Evolutionary conservation across 2,113 vertebrate species (phyloP).

Genomic region (Macquaria ambigua): DNA sequence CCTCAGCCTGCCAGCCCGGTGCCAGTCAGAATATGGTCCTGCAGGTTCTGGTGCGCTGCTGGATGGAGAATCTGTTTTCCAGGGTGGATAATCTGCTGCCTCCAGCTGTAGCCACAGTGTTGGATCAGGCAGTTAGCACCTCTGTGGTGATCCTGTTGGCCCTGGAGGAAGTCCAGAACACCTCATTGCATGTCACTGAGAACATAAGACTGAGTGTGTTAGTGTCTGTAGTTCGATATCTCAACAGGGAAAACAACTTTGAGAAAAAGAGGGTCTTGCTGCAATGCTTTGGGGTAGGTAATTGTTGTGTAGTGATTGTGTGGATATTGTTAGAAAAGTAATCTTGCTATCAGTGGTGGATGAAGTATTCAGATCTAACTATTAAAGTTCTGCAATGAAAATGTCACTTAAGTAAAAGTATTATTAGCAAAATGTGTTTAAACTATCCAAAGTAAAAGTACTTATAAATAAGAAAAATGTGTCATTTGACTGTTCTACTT

Average conservation of each 20-base stretch:
- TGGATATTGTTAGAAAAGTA: neutral
- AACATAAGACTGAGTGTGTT: slow-evolving; percentile 76
- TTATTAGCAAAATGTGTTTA: neutral
- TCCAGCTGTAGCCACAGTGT: slow-evolving; percentile 53
- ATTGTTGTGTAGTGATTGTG: neutral
- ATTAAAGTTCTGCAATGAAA: neutral
- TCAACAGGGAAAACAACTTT: slow-evolving; percentile 74
- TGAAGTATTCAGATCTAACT: neutral
- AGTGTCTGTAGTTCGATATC: slow-evolving; percentile 64
- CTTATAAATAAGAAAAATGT: neutral
- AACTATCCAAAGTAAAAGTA: neutral
- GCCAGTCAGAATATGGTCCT: slow-evolving; percentile 67
- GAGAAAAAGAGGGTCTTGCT: slow-evolving; percentile 83
- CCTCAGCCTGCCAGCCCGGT: slow-evolving; percentile 74
- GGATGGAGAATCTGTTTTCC: slow-evolving; percentile 75
- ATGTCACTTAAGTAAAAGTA: neutral
- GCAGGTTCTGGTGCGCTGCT: slow-evolving; percentile 79
- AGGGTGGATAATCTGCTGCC: slow-evolving; percentile 64
- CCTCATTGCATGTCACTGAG: slow-evolving; percentile 71
- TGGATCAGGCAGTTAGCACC: slow-evolving; percentile 76
- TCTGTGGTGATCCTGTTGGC: slow-evolving; percentile 80
- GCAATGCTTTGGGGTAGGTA: slow-evolving; percentile 87
- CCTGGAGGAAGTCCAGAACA: slow-evolving; percentile 81
- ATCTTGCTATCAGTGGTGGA: neutral
- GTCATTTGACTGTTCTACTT: neutral